These are phyloP conservation scores for Aepyceros melampus DNA, from an alignment of 2,113 vertebrate genomes.

Conservation along the genomic window DNA sequence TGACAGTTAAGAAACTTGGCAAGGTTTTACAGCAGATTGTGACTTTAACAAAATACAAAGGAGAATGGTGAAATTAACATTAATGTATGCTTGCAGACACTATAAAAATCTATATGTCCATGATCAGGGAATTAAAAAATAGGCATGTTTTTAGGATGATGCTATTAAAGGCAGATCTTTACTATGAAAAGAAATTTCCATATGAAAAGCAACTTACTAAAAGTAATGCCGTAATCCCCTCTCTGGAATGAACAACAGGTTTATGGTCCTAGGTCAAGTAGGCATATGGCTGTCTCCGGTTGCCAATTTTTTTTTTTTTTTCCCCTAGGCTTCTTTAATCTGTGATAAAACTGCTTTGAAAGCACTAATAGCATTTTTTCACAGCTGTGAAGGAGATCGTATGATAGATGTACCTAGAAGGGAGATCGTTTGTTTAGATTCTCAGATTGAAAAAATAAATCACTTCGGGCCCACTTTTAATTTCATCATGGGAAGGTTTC, in stretches of 20 bases:
- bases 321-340: conserved; percentile 73
- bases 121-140: conserved; percentile 83
- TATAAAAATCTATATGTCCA: conserved; percentile 87
- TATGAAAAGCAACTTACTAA: conserved; percentile 86
- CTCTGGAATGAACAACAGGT: conserved; percentile 84
- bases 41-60: conserved; percentile 89
- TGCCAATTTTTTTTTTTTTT: conserved; percentile 76
- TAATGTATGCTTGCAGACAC: conserved; percentile 85
- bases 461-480: conserved; percentile 42
- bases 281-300: conserved; percentile 82
- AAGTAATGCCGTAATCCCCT: conserved; percentile 83
- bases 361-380: conserved; percentile 77
- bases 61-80: conserved; percentile 85
- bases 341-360: conserved; percentile 80
- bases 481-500: conserved; percentile 57
- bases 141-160: conserved; percentile 82
- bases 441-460: conserved; percentile 78
- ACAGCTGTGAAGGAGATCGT: conserved; percentile 79
- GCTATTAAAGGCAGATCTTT: conserved; percentile 84
- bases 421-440: conserved; percentile 77
- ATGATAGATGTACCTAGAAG: conserved; percentile 73
- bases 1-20: conserved; percentile 90
- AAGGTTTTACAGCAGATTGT: conserved; percentile 87
- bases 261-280: conserved; percentile 85
- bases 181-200: conserved; percentile 86